These are phyloP conservation scores for Magallana ariakensis DNA, from an alignment of 1,140 invertebrate species.

Conservation along the genomic window DNA sequence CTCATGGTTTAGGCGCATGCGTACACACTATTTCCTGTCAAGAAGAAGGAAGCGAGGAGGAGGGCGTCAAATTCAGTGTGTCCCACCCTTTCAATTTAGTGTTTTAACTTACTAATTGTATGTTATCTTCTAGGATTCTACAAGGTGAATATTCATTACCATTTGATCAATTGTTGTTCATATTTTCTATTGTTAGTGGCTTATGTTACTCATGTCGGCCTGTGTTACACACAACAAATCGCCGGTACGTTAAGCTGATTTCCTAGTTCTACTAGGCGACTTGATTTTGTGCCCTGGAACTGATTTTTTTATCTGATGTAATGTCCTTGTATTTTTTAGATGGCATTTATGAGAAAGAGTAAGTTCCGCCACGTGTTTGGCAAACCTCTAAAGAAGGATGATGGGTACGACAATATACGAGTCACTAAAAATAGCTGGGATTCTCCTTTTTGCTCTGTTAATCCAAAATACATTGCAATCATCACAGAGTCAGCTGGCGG, in stretches of 20 bases:
- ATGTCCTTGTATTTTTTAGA: conserved; percentile 58
- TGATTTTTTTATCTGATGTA: background rate
- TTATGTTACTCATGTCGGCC: background rate
- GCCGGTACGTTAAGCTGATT: background rate
- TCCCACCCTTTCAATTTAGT: conserved; percentile 27
- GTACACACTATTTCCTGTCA: background rate
- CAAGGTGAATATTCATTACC: background rate
- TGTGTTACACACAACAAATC: background rate
- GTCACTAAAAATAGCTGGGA: conserved; percentile 99
- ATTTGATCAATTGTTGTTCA: background rate
- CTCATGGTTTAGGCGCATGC: background rate
- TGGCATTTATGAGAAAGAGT: conserved; percentile 81
- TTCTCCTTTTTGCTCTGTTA: conserved; percentile 98
- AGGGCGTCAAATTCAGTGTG: conserved; percentile 22
- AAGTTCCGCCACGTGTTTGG: conserved; percentile 99
- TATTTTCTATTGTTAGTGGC: background rate
- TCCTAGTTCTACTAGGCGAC: conserved; percentile 5
- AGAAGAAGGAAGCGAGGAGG: conserved; percentile 32
- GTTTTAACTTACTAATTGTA: conserved; percentile 22
- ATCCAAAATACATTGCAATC: conserved; percentile 99
- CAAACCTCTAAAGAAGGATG: conserved; percentile 95
- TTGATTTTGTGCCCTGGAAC: background rate
- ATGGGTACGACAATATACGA: conserved; percentile 99
- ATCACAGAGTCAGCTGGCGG: conserved; percentile 99
- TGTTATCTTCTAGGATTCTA: background rate